Percentiles rank a stretch among this genome's conserved stretches.
These are phyloP conservation scores for Phalanger gymnotis DNA, from an alignment of 2,797 vertebrate species.

Conservation along the genomic window DNA sequence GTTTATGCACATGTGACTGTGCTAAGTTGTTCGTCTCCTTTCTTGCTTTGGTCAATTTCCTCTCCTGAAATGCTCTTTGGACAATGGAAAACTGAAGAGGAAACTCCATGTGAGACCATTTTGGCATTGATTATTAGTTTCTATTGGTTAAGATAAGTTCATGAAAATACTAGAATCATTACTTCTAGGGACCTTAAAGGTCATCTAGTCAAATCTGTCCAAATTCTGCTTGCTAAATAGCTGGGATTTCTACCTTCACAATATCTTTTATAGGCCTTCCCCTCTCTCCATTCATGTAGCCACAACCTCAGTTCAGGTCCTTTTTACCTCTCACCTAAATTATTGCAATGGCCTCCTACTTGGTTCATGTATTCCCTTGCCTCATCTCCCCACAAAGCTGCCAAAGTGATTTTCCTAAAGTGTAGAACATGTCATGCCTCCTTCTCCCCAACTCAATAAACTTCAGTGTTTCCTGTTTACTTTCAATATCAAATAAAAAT, in stretches of 20 bases:
- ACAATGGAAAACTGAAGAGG: not conserved
- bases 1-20: not conserved
- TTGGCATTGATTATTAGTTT: not conserved
- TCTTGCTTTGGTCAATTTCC: not conserved
- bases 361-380: too few species aligned
- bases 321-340: too few species aligned
- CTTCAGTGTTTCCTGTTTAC: too few species aligned
- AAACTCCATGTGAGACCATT: not conserved
- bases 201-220: not conserved
- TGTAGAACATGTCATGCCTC: too few species aligned
- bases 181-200: not conserved
- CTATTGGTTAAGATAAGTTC: not conserved
- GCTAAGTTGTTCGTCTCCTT: not conserved
- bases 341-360: too few species aligned
- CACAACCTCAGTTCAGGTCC: too few species aligned
- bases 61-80: not conserved
- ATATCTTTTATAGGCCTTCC: not conserved
- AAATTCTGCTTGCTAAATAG: not conserved
- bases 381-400: too few species aligned
- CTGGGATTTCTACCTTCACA: not conserved
- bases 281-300: too few species aligned
- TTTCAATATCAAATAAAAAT: too few species aligned
- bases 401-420: too few species aligned
- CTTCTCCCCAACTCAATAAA: too few species aligned
- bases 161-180: not conserved